phyloP scores from a whole-genome alignment of 1,140 invertebrate genomes.

The Diplogasteroides magnus region DNA sequence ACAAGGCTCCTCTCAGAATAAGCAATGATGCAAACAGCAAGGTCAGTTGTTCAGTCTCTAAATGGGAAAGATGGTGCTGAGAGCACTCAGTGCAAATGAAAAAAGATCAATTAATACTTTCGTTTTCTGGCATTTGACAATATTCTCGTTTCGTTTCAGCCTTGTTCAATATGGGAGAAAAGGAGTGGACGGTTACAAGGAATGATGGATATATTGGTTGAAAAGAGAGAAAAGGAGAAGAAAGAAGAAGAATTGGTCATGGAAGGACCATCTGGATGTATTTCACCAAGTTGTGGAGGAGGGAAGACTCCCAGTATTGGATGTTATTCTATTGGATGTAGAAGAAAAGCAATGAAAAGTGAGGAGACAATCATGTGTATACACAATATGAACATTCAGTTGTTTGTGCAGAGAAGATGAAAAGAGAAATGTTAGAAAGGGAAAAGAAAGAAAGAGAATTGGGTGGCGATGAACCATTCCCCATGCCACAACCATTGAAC shows the following conservation, averaged over 20 bases:
- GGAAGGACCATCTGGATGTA: background rate
- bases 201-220: background rate
- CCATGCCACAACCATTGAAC: conserved; percentile 10
- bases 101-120: too few relatives aligned
- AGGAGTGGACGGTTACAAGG: background rate
- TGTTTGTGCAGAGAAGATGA: background rate
- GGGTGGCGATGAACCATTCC: conserved; percentile 7
- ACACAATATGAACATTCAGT: background rate
- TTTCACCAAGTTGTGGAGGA: background rate
- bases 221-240: background rate
- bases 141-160: too few relatives aligned
- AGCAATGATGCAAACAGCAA: too few relatives aligned
- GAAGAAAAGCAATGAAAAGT: conserved; percentile 3
- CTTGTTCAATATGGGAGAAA: background rate
- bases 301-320: background rate
- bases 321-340: conserved; percentile 3
- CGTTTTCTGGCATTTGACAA: too few relatives aligned
- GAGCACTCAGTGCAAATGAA: too few relatives aligned
- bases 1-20: background rate
- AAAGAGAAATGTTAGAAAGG: background rate
- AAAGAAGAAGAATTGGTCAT: background rate
- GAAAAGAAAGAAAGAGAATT: background rate
- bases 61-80: too few relatives aligned
- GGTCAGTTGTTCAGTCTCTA: too few relatives aligned
- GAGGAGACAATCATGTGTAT: too few relatives aligned